These are phyloP conservation scores for Ramphastos sulfuratus DNA, from an alignment of 2,113 vertebrate genomes.

Conservation along the genomic window DNA sequence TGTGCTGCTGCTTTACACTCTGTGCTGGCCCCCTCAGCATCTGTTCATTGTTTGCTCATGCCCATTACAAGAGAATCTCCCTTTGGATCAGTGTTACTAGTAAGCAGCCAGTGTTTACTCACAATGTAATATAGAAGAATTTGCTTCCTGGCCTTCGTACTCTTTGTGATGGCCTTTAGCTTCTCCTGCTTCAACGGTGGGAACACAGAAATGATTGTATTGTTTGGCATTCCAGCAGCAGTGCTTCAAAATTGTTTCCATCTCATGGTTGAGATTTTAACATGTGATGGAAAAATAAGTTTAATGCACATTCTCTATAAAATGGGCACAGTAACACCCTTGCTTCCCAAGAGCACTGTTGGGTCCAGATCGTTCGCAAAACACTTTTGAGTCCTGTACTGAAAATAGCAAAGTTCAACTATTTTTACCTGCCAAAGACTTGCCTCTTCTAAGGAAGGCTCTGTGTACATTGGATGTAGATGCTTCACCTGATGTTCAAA, in stretches of 20 bases:
- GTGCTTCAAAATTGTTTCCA: background rate
- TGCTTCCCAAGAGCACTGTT: background rate
- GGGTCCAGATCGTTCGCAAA: background rate
- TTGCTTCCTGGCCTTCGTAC: background rate
- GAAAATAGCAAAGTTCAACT: background rate
- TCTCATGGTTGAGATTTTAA: background rate
- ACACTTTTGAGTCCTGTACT: background rate
- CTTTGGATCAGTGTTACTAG: background rate
- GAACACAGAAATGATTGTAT: background rate
- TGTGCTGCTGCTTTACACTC: rapidly evolving
- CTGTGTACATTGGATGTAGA: background rate
- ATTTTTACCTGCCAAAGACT: conserved; percentile 13
- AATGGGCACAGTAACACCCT: background rate
- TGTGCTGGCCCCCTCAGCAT: background rate
- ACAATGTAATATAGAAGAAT: background rate
- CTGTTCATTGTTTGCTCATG: background rate
- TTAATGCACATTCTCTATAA: background rate
- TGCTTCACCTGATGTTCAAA: conserved; percentile 12
- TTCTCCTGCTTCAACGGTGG: background rate
- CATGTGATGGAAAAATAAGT: background rate
- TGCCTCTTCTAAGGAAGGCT: background rate
- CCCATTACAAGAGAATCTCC: background rate
- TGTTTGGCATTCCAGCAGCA: background rate
- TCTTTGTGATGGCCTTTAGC: background rate
- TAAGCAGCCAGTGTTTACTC: background rate